Conservation (phyloP, 2,113 vertebrate species). For the Calcarius ornatus region DNA sequence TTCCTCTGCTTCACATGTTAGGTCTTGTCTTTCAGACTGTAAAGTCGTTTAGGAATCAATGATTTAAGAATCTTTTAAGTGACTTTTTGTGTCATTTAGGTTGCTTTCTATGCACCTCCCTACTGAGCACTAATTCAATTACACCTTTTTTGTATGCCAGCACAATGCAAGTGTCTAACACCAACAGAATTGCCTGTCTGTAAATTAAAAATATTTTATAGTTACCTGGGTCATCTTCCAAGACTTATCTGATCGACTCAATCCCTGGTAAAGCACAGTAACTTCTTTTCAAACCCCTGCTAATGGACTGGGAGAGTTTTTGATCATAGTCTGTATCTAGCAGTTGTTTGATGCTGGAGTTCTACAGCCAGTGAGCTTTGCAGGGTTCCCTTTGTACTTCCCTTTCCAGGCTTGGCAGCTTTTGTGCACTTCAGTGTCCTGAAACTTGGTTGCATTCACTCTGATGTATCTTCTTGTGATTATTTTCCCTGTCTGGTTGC, state of each 20-base stretch:
- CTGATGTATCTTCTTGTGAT: not conserved
- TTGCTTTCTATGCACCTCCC: not conserved
- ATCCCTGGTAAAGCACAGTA: not conserved
- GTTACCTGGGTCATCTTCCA: not conserved
- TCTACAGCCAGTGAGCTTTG: not conserved
- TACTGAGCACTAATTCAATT: not conserved
- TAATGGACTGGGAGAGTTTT: not conserved
- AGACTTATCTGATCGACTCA: not conserved
- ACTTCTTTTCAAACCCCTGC: not conserved
- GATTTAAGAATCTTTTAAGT: not conserved
- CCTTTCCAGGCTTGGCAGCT: not conserved
- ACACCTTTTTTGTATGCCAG: not conserved
- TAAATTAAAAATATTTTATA: not conserved
- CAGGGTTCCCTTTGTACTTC: not conserved
- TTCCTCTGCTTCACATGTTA: not conserved
- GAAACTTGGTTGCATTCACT: not conserved
- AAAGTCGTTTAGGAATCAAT: not conserved
- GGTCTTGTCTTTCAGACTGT: not conserved
- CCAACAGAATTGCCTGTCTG: not conserved
- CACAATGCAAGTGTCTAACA: not conserved
- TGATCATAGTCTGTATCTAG: not conserved
- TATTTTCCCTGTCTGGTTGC: not conserved
- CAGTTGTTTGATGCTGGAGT: slow-evolving; percentile 4
- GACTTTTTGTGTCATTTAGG: not conserved
- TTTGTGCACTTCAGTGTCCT: not conserved